Evolutionary conservation across 1,140 invertebrate genomes (phyloP).

Genomic region (Ephestia elutella): DNA sequence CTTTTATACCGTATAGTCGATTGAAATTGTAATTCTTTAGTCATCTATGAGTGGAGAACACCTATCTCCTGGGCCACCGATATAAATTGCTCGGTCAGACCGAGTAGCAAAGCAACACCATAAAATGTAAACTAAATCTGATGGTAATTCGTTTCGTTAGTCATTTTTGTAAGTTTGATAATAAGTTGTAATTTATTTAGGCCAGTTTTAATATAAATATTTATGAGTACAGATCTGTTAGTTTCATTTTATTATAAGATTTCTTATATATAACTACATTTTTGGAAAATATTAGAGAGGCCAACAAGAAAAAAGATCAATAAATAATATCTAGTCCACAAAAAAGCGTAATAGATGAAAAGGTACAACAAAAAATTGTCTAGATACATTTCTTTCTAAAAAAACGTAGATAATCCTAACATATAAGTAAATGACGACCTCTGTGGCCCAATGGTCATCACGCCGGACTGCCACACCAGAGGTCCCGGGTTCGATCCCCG

Average conservation of each 20-base stretch:
- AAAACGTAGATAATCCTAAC: no score
- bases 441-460: no score
- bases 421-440: no score
- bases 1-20: slow-evolving; percentile 21
- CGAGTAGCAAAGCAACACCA: background rate
- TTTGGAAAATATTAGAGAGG: no score
- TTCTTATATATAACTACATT: no score
- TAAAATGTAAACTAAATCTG: slow-evolving; percentile 7
- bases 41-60: background rate
- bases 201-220: slow-evolving; percentile 59
- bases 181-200: slow-evolving; percentile 53
- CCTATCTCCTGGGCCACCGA: background rate
- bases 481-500: no score
- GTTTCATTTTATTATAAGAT: background rate
- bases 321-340: background rate
- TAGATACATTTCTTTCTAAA: no score
- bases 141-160: slow-evolving; percentile 15
- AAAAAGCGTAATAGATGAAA: no score
- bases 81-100: background rate
- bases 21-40: slow-evolving; percentile 8
- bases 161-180: slow-evolving; percentile 33
- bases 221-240: slow-evolving; percentile 27
- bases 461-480: no score
- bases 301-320: background rate
- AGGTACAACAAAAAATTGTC: no score